Evolutionary conservation across 2,888 invertebrate genomes (phyloP), one percentile per base, ranked within the genome.

Genomic region (Ametastegia equiseti): DNA sequence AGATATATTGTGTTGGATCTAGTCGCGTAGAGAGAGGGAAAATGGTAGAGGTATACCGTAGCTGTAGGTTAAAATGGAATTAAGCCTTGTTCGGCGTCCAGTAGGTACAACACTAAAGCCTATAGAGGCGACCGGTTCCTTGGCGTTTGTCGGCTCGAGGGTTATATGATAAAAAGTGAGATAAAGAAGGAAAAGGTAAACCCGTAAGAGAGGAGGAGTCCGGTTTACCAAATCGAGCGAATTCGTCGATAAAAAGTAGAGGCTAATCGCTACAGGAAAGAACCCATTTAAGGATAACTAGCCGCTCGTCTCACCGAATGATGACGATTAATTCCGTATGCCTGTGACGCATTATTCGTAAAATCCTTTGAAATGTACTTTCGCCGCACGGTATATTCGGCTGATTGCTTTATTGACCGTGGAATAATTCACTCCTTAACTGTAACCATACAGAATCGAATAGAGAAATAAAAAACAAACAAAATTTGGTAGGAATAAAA

Each of bases 401-500:
- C 47, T 7, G 30, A 47, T 50, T 54, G 73, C 54, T 75, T 75
- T 75, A 75, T 54, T 13, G 54, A 5, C 36, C 36, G 36, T 36
- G 36, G 13, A 36, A 36, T 65, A 15, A 65, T 65, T 65, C 36
- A 1, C 36, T 2, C 4, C 15, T 47, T 15, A 47, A 47, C 47
- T 47, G 19, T 2, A 54, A 7, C 7, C 4, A 23, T 42, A 7
- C 19, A 23, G 23, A 23, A 15, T 47, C 3, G n/a, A 15, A 47
- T 15, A 47, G 13, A 19, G 19, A 50, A 19, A 50, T 50, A 47
- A 47, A 23, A 54, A 54, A 54, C 15, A 54, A 54, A 23, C 0
- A 39, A 7, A 19, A 65, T 19, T 33, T n/a, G 39, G 19, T 19
- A 54, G 54, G 9, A 19, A 54, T 54, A 86, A 87, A 86, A 88